These are phyloP conservation scores for Argya squamiceps DNA, from an alignment of 2,797 vertebrate genomes.

Conservation along the genomic window DNA sequence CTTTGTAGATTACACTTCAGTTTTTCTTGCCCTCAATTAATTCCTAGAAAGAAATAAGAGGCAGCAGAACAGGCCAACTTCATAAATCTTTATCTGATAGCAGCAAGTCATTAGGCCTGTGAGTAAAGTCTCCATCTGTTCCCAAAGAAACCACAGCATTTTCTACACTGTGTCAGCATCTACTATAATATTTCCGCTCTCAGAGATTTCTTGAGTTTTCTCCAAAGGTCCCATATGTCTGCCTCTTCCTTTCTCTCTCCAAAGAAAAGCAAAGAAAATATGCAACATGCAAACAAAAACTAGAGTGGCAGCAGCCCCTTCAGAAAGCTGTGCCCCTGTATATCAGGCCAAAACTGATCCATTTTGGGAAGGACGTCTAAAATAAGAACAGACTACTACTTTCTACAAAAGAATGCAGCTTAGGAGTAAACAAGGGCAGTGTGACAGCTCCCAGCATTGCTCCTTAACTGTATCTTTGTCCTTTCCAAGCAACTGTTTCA, in stretches of 20 bases:
- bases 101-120: constrained; percentile 50
- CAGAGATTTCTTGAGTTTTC: constrained; percentile 56
- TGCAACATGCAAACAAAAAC: neutral
- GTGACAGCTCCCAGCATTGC: neutral
- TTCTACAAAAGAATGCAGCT: neutral
- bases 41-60: constrained; percentile 49
- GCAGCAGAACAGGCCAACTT: constrained; percentile 15
- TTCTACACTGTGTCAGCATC: constrained; percentile 63
- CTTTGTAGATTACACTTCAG: neutral
- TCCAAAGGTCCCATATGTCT: constrained; percentile 55
- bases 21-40: constrained; percentile 44
- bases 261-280: constrained; percentile 43
- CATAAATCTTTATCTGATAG: constrained; percentile 62
- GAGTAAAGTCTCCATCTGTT: constrained; percentile 72
- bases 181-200: constrained; percentile 54
- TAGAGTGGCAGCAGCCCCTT: constrained; percentile 8
- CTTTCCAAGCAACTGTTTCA: neutral
- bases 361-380: constrained; percentile 4
- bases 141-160: constrained; percentile 72
- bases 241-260: constrained; percentile 14
- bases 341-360: constrained; percentile 8
- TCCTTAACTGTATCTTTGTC: neutral
- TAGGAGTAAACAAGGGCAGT: neutral
- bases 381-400: neutral
- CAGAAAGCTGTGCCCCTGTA: neutral